Evolutionary conservation across 2,888 invertebrate genomes (phyloP).

Genomic region (Neoascia interrupta): DNA sequence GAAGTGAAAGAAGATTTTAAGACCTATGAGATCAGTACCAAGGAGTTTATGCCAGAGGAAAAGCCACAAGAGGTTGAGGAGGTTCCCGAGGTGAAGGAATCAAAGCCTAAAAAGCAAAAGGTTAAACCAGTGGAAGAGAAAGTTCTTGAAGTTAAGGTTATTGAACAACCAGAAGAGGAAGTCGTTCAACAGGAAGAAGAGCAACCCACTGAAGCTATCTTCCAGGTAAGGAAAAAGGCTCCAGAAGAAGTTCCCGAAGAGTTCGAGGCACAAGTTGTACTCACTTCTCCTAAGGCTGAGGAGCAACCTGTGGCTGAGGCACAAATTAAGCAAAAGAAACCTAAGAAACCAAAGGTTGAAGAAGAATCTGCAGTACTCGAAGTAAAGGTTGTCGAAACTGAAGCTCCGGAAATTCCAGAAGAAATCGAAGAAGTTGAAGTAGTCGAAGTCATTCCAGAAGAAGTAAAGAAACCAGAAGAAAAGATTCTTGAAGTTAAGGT

Average conservation of each 20-base stretch:
- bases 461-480: slow-evolving; percentile 37
- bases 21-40: slow-evolving; percentile 74
- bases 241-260: slow-evolving; percentile 75
- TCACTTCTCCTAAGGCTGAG: slow-evolving; percentile 73
- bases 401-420: slow-evolving; percentile 71
- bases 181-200: slow-evolving; percentile 66
- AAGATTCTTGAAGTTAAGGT: slow-evolving; percentile 47
- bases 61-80: slow-evolving; percentile 70
- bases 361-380: slow-evolving; percentile 68
- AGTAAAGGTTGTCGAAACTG: slow-evolving; percentile 64
- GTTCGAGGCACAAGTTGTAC: slow-evolving; percentile 73
- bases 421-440: slow-evolving; percentile 66
- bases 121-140: slow-evolving; percentile 52
- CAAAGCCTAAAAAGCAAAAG: slow-evolving; percentile 70
- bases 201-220: slow-evolving; percentile 68
- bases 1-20: slow-evolving; percentile 71
- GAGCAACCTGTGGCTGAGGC: slow-evolving; percentile 71
- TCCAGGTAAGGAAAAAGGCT: slow-evolving; percentile 71
- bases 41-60: slow-evolving; percentile 71
- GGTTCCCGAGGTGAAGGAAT: slow-evolving; percentile 72
- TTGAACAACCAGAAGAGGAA: slow-evolving; percentile 69
- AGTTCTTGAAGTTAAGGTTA: slow-evolving; percentile 35
- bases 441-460: slow-evolving; percentile 46
- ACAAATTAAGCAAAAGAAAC: slow-evolving; percentile 67
- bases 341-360: slow-evolving; percentile 63